Conservation (phyloP, 1,140 invertebrate species). For the Hylyphantes graminicola region DNA sequence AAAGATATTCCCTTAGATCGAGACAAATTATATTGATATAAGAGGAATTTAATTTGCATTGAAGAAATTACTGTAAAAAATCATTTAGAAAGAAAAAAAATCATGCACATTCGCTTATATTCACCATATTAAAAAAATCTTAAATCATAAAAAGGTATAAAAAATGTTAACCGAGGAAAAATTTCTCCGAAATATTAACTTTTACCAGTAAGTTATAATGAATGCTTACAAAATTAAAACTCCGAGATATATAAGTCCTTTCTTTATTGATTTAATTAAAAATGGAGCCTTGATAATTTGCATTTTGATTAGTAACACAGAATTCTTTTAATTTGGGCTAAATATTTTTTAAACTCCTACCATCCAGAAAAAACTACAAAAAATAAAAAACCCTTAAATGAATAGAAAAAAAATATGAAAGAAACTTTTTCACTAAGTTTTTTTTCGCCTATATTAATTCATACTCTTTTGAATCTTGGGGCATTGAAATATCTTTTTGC, state of each 20-base stretch:
- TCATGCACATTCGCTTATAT: no score
- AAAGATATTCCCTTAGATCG: no score
- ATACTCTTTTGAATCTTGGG: no score
- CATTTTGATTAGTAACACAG: slow-evolving; percentile 58
- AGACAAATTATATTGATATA: no score
- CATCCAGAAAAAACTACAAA: not conserved
- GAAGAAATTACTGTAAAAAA: no score
- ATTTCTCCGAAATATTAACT: slow-evolving; percentile 26
- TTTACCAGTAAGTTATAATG: slow-evolving; percentile 18
- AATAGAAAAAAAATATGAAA: slow-evolving; percentile 50
- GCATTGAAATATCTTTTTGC: no score
- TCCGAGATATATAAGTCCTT: not conserved
- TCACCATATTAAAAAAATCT: slow-evolving; percentile 13
- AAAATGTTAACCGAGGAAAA: slow-evolving; percentile 18
- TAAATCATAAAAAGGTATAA: slow-evolving; percentile 26
- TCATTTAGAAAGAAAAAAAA: no score
- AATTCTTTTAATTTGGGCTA: slow-evolving; percentile 42
- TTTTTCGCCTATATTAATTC: no score
- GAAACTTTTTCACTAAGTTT: not conserved
- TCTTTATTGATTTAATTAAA: slow-evolving; percentile 59
- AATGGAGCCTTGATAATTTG: slow-evolving; percentile 50
- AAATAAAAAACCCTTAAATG: slow-evolving; percentile 44
- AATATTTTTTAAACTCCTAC: slow-evolving; percentile 16
- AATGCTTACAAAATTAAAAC: slow-evolving; percentile 53
- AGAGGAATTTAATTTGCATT: no score